Evolutionary conservation across 2,797 vertebrate species (phyloP), one percentile per base, ranked within the genome.

Genomic region (Tapirus indicus): DNA sequence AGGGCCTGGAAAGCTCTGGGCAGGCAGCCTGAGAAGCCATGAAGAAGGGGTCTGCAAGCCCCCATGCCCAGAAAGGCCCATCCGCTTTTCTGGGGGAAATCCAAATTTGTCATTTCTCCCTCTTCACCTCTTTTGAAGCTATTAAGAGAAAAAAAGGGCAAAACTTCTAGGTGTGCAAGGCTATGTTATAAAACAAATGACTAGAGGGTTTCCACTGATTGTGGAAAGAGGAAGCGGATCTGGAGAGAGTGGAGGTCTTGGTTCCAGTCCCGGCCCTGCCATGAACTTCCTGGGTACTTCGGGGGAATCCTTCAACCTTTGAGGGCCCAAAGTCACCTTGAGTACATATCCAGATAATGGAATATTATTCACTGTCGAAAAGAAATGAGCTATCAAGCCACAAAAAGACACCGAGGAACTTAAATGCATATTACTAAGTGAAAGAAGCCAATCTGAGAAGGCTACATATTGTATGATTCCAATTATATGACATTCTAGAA

Each of bases 181-280:
- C 47, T 78, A 1, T 17, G 12, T 44, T 41, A 1, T 0, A 74
- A 12, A 82, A 9, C 1, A 27, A 54, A 62, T 2, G 7, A 7
- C 20, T 44, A 38, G 1, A 20, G 1, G 6, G 32, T 16, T 66
- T 11, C n/a, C 29, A 21, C 0, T 14, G 14, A 11, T 2, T 0
- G 2, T 11, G 29, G 25, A 54, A 75, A 16, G 32, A 56, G 32
- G 35, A 71, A 38, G 49, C 78, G 27, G 12, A n/a, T 5, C 44
- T 54, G 56, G 6, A 18, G 21, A 41, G 12, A 54, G 27, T 6
- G 18, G 18, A 20, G 32, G 11, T 32, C 9, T 9, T 0, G 3
- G 25, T 13, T 35, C 18, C 23, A 23, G 5, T 1, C 29, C 27
- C 2, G 52, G 38, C 4, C 49, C 20, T 38, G 10, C 44, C 9